These are phyloP conservation scores for Brachystomella parvula DNA, from an alignment of 1,140 invertebrate species.

Conservation along the genomic window DNA sequence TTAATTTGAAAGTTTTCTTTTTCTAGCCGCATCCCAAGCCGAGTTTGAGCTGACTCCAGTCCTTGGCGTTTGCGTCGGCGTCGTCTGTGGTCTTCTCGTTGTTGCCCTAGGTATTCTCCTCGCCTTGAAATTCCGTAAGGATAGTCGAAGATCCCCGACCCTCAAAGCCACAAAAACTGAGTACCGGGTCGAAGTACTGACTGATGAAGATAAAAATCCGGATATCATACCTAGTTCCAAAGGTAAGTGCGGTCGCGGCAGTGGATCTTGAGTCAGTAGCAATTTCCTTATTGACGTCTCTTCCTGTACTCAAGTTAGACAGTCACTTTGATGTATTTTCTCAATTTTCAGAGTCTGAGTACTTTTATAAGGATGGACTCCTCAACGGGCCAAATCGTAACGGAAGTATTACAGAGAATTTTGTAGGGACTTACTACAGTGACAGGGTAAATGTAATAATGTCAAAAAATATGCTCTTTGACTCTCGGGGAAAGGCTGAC, in stretches of 20 bases:
- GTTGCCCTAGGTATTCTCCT: slow-evolving; percentile 61
- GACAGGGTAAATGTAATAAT: slow-evolving; percentile 30
- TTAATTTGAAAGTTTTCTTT: slow-evolving; percentile 13
- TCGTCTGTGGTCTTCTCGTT: slow-evolving; percentile 59
- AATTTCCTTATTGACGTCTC: too few relatives aligned
- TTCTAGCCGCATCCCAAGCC: slow-evolving; percentile 29
- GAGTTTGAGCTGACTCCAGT: slow-evolving; percentile 60
- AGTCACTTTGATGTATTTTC: too few relatives aligned
- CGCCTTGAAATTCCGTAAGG: slow-evolving; percentile 54
- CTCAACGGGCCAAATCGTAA: slow-evolving; percentile 37
- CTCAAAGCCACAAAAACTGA: slow-evolving; percentile 55
- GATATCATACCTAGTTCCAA: slow-evolving; percentile 77
- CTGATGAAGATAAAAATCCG: slow-evolving; percentile 70
- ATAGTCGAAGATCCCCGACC: slow-evolving; percentile 48
- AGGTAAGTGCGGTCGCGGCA: slow-evolving; percentile 63
- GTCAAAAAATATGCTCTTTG: neutral
- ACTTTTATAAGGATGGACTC: slow-evolving; percentile 32
- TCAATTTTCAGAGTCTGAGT: slow-evolving; percentile 33
- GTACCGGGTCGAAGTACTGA: slow-evolving; percentile 51
- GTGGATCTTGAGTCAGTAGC: too few relatives aligned
- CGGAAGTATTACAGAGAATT: slow-evolving; percentile 37
- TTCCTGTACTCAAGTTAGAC: too few relatives aligned
- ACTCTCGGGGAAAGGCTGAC: too few relatives aligned
- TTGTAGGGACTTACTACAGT: slow-evolving; percentile 37
- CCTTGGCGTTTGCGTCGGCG: slow-evolving; percentile 62